Evolutionary conservation across 1,140 invertebrate genomes (phyloP).

Genomic region (Eriosoma lanigerum): DNA sequence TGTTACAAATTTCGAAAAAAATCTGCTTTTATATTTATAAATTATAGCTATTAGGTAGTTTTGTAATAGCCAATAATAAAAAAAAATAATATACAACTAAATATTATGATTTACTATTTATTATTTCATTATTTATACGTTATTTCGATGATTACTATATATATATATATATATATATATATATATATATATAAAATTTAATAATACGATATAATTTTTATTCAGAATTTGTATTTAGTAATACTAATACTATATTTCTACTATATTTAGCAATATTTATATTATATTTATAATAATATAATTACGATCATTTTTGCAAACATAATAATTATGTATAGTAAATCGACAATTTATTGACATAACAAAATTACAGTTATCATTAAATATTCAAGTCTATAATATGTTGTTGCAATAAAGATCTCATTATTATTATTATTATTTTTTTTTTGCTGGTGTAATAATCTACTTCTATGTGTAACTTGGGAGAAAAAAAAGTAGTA

Average conservation of each 20-base stretch:
- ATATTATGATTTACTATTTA: too few species aligned
- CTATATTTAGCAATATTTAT: neutral
- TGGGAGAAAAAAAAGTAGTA: conserved; percentile 29
- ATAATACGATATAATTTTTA: neutral
- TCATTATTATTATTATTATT: conserved; percentile 19
- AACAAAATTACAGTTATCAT: neutral
- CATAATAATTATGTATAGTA: neutral
- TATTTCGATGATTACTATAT: too few species aligned
- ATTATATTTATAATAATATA: neutral
- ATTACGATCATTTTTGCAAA: conserved; percentile 15
- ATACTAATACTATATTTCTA: neutral
- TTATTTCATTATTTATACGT: too few species aligned
- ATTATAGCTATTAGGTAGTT: too few species aligned
- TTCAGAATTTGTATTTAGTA: neutral
- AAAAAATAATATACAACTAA: too few species aligned
- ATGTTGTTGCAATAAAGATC: conserved; percentile 2
- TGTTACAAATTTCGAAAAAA: too few species aligned
- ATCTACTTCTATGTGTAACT: conserved; percentile 24
- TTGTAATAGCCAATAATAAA: too few species aligned
- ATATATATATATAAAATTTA: neutral
- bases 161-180: too few species aligned
- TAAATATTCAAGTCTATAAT: conserved; percentile 6
- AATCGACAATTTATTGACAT: conserved; percentile 17
- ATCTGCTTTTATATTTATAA: too few species aligned
- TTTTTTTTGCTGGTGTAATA: conserved; percentile 10